Conservation (phyloP, 2,888 invertebrate genomes). For the Parnassius glacialis region DNA sequence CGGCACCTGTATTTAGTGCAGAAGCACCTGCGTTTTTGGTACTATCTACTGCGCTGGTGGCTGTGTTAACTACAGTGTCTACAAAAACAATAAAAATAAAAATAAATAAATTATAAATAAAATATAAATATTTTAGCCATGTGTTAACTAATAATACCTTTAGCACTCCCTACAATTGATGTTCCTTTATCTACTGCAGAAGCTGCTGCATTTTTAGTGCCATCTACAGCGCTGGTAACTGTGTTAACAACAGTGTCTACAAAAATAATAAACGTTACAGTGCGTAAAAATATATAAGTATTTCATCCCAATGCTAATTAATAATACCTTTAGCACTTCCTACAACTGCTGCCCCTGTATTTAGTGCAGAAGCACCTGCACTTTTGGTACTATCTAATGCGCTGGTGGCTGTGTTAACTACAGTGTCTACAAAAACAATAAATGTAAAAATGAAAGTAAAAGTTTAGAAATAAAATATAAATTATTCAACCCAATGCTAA, state of each 20-base stretch:
- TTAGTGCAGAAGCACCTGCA: constrained; percentile 45
- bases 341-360: constrained; percentile 43
- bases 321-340: constrained; percentile 49
- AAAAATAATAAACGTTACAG: constrained; percentile 23
- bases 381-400: constrained; percentile 51
- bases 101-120: too few relatives aligned
- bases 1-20: too few relatives aligned
- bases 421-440: constrained; percentile 46
- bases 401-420: constrained; percentile 40
- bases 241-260: constrained; percentile 46
- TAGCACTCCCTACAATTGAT: constrained; percentile 49
- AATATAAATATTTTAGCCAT: too few relatives aligned
- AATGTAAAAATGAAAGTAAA: constrained; percentile 1
- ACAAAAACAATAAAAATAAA: too few relatives aligned
- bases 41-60: too few relatives aligned
- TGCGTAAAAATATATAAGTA: not conserved
- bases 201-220: constrained; percentile 37
- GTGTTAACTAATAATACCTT: constrained; percentile 6
- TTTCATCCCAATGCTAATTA: not conserved
- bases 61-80: too few relatives aligned
- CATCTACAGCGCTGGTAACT: constrained; percentile 42
- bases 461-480: not conserved
- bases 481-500: too few relatives aligned
- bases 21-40: too few relatives aligned
- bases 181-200: constrained; percentile 47